These are phyloP conservation scores for Arion vulgaris DNA, from an alignment of 1,140 invertebrate species.

Conservation along the genomic window DNA sequence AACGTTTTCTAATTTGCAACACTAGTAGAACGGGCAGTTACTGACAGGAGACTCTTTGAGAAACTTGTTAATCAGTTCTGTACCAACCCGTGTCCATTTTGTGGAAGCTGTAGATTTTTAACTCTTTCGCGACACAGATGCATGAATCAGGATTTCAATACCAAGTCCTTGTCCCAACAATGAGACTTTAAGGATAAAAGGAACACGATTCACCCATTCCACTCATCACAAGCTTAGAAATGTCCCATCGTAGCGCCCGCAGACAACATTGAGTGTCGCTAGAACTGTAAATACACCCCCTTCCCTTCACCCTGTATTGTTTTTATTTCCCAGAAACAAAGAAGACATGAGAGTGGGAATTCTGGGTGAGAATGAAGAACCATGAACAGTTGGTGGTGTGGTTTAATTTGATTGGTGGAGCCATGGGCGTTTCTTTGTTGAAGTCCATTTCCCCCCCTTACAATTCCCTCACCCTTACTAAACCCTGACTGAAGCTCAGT, in stretches of 20 bases:
- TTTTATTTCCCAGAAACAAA: constrained; percentile 1
- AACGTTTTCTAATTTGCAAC: no score
- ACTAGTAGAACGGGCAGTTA: no score
- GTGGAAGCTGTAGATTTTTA: no score
- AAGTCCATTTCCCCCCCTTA: neutral
- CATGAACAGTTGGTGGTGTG: constrained; percentile 4
- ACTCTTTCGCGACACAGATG: no score
- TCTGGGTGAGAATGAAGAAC: neutral
- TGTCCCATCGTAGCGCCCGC: neutral
- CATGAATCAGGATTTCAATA: no score
- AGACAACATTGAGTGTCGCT: neutral
- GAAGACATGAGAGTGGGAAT: neutral
- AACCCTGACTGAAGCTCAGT: neutral
- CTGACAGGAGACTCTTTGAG: no score
- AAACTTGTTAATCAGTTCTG: no score
- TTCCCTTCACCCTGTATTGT: neutral
- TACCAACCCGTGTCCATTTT: no score
- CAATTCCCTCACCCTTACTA: neutral
- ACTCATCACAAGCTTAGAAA: neutral
- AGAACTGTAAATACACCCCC: neutral
- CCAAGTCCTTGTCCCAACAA: neutral
- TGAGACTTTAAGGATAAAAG: neutral
- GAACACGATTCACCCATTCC: neutral
- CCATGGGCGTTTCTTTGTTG: neutral
- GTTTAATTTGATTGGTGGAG: constrained; percentile 6